These are phyloP conservation scores for Apostichopus parvimensis DNA, from an alignment of 35 echinoderm and acorn worm species.

Conservation along the genomic window DNA sequence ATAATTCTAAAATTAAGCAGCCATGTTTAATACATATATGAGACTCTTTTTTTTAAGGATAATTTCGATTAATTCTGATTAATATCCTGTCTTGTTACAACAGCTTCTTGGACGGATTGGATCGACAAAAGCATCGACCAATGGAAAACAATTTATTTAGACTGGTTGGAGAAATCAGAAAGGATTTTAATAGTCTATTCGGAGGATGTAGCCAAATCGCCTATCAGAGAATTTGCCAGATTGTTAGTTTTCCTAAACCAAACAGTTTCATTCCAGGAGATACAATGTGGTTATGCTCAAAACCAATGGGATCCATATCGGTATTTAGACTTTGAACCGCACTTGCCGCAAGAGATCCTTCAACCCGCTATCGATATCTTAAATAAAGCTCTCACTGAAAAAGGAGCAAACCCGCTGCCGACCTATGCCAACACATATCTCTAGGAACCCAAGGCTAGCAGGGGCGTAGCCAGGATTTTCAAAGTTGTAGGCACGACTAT, in stretches of 20 bases:
- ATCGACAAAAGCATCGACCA: not conserved
- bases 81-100: not conserved
- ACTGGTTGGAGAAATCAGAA: not conserved
- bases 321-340: constrained; percentile 22
- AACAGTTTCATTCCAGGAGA: not conserved
- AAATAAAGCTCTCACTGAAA: not conserved
- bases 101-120: not conserved
- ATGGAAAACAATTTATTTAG: not conserved
- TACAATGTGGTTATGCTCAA: not conserved
- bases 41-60: too few relatives aligned
- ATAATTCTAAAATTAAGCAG: too few relatives aligned
- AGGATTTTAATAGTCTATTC: not conserved
- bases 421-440: not conserved
- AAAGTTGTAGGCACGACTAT: too few relatives aligned
- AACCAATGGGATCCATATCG: not conserved
- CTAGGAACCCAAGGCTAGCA: not conserved
- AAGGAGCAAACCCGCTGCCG: not conserved
- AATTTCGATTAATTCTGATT: not conserved
- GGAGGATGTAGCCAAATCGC: not conserved
- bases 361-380: not conserved
- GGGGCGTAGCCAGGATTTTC: too few relatives aligned
- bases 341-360: not conserved
- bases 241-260: constrained; percentile 21
- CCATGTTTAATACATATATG: too few relatives aligned
- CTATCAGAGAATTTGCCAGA: not conserved